Evolutionary conservation across 2,797 vertebrate genomes (phyloP), one percentile per base, ranked within the genome.

Genomic region (Enteromius paludinosus): DNA sequence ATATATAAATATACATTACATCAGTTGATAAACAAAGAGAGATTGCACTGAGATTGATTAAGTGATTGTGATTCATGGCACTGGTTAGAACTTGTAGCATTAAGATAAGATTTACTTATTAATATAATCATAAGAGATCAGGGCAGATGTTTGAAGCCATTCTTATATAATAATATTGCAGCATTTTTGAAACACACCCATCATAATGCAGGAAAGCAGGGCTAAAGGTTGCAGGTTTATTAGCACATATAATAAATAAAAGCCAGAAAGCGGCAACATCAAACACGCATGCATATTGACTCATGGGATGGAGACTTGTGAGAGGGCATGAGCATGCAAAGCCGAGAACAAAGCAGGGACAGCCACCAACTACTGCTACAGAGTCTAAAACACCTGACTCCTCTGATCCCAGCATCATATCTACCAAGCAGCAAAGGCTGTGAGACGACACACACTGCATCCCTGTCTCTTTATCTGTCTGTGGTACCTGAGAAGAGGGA

Each of bases 401-500:
- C 30, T 25, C 35, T 9, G 12, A 66, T 68, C 49, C 68, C 41
- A 76, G 10, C 2, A 18, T 4, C 5, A 43, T 12, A 30, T 30
- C 25, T 33, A 71, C 30, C 66, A 64, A 73, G 65, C n/a, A 59
- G 61, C 23, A 1, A 82, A 89, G 84, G 82, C 79, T 10, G 52
- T 80, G 54, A 81, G 65, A 75, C 75, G 41, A 85, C 43, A 69
- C 20, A 47, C 84, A 77, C 45, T 3, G 20, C 52, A n/a, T 18
- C 25, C n/a, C 62, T 52, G 62, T 69, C 38, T 43, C 54, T 54
- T 47, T 17, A 5, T 52, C 23, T 20, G 14, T 77, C 73, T 78
- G 87, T 88, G 90, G 90, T 97, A 97, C 97, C 97, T 97, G 97
- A 98, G 94, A 97, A 97, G 90, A 97, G 95, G 62, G 96, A 98